Base-by-base conservation (phyloP, 2,797 vertebrate species). In the Syndactyla subalaris region DNA sequence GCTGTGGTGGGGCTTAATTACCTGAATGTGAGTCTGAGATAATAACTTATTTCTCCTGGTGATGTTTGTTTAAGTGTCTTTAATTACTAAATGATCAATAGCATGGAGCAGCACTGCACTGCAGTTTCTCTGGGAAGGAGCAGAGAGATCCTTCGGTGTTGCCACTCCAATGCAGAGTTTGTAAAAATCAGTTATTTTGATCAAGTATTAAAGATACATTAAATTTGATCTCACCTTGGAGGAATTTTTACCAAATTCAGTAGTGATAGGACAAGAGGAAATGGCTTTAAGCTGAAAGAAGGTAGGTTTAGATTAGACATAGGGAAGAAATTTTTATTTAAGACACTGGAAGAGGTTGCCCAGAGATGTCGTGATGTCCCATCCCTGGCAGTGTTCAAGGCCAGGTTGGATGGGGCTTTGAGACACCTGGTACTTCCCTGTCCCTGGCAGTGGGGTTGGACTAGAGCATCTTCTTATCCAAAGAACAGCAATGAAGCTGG, bases 101-200 rank as follows among this genome's bases (percentile, higher is more conserved):
- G 1, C 46, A 34, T 1, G 0, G 18, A 46, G 27, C 18, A 38
- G 14, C 48, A 14, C 22, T 23, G 36, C 24, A n/a, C 15, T 48
- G 36, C 32, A 58, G 7, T 13, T 85, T 75, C 23, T 27, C 52
- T 54, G 19, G 16, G 52, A 74, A 85, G 32, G 12, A 85, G 21
- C 20, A 67, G 24, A 10, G 27, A 32, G 9, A 17, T 34, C 63
- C 11, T 61, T 63, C 26, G 23, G 7, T 46, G 16, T n/a, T 58
- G 2, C 7, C 10, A 18, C 34, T 34, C 57, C n/a, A 30, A 7
- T 67, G 30, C 15, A 3, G 27, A 45, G 5, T 14, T 1, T 1
- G 39, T 10, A 46, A 48, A 23, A 61, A 22, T 15, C 6, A 77
- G 24, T 22, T 51, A 26, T 72, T 68, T 63, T 67, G 45, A 8